Evolutionary conservation across 2,888 invertebrate species (phyloP), one percentile per base, ranked within the genome.

Genomic region (Plagodis dolabraria): DNA sequence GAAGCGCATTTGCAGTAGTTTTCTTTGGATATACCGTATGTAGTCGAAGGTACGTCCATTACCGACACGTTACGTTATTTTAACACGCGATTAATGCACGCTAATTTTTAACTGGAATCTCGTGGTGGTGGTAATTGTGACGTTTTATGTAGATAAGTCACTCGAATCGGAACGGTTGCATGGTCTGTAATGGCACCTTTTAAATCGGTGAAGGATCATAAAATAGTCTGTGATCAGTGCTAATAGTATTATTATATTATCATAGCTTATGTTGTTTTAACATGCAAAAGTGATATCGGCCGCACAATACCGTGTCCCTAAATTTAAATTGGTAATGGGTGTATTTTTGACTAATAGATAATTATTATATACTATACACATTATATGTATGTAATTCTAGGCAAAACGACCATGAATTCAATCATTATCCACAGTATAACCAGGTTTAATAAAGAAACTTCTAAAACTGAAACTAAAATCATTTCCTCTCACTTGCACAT

Each of bases 1-100:
- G 93, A 93, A 93, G 93, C 92, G 93, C 91, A 93, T 93, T 84
- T 93, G 93, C 93, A 92, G 92, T 93, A 93, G 92, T 93, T 92
- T 93, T 92, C 93, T 93, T 89, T 93, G 93, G 93, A 93, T 93
- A 83, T 93, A 93, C 89, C 93, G 92, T 85, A 89, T 93, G 91
- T 93, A 93, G 93, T 89, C 85, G 84, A 93, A 93, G 93, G 93
- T 93, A 93, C 90, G 92, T 92, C 90, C 90, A 89, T 91, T 89
- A 86, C 88, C 88, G 89, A 87, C 87, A 83, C 83, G 80, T 85
- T 86, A 79, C 77, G 80, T 84, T 86, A 79, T 76, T 86, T 78
- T 78, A 81, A 85, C 86, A 83, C 78, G 82, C 76, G 81, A 79
- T 69, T 74, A 75, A 72, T 80, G 87, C 89, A 89, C 87, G 83